phyloP scores from a whole-genome alignment of 2,113 vertebrate species.

The Strix uralensis region DNA sequence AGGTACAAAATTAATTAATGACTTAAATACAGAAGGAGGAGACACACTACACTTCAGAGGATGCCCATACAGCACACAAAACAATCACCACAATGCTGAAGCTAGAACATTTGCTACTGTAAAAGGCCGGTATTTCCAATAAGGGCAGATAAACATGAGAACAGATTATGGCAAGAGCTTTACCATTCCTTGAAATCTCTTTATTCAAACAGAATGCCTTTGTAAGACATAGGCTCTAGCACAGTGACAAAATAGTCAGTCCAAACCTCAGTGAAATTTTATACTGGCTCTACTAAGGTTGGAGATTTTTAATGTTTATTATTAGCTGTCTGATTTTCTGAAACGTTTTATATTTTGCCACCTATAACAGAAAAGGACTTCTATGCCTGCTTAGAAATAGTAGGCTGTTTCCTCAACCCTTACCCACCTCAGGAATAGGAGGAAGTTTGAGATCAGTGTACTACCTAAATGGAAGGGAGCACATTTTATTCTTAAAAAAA shows the following conservation, averaged over 20 bases:
- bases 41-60: not conserved
- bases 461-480: not conserved
- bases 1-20: not conserved
- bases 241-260: not conserved
- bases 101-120: not conserved
- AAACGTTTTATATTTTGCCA: not conserved
- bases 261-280: not conserved
- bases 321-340: not conserved
- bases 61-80: not conserved
- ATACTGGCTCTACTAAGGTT: not conserved
- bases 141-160: not conserved
- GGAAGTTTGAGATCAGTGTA: not conserved
- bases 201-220: not conserved
- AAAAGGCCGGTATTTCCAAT: not conserved
- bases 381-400: not conserved
- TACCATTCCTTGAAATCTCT: not conserved
- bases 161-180: not conserved
- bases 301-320: not conserved
- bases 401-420: not conserved
- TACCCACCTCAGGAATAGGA: not conserved
- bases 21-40: not conserved
- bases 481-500: not conserved
- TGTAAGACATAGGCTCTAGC: not conserved
- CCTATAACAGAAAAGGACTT: not conserved
- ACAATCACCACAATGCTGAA: not conserved